These are phyloP conservation scores for Philopotamus ludificatus DNA, from an alignment of 1,140 invertebrate species.

Conservation along the genomic window DNA sequence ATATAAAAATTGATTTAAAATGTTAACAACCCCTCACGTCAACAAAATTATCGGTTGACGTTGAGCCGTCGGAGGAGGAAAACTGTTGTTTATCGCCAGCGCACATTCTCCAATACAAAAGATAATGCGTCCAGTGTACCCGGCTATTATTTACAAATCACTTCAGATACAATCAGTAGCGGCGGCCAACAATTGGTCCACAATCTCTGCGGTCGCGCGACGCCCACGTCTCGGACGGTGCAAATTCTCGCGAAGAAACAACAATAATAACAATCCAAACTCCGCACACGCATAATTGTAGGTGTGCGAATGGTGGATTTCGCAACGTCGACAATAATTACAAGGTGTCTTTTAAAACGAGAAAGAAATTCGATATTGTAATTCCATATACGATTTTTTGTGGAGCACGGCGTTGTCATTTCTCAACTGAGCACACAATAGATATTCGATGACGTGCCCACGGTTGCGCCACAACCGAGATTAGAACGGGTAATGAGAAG, in stretches of 20 bases:
- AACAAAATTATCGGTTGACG: not conserved
- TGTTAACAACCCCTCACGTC: too few species aligned
- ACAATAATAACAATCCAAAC: too few species aligned
- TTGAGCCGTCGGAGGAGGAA: not conserved
- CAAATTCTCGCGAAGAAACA: too few species aligned
- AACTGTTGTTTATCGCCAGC: conserved; percentile 6
- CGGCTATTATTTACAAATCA: conserved; percentile 8
- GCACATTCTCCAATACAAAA: conserved; percentile 10
- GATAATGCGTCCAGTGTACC: conserved; percentile 3
- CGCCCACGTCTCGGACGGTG: not conserved
- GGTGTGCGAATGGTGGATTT: not conserved
- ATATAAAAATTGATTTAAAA: too few species aligned
- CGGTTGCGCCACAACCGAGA: conserved; percentile 3
- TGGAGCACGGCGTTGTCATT: not conserved
- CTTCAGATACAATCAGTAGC: conserved; percentile 3
- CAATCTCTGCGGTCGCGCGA: not conserved
- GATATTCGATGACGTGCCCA: not conserved
- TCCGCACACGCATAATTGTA: not conserved
- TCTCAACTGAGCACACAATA: not conserved
- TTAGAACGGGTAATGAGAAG: conserved; percentile 15
- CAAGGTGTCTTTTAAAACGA: not conserved
- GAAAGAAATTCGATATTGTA: not conserved
- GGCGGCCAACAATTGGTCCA: not conserved
- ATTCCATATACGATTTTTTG: not conserved
- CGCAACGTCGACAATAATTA: not conserved